These are phyloP conservation scores for Pelodytes ibericus DNA, from an alignment of 2,797 vertebrate species.

Conservation along the genomic window DNA sequence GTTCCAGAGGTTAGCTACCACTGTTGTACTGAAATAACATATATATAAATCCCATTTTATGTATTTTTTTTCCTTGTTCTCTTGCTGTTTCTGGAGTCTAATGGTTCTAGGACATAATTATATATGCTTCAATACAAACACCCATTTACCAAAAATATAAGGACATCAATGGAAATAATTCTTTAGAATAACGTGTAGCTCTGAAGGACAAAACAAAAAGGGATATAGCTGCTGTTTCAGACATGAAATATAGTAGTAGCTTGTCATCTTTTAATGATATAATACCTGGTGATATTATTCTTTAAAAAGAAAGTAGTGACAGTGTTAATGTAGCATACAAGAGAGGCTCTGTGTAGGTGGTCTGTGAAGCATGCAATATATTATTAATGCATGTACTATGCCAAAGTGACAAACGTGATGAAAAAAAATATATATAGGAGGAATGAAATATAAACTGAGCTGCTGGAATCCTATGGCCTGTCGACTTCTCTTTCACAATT, in stretches of 20 bases:
- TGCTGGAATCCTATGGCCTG: background rate
- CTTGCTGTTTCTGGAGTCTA: too few species aligned
- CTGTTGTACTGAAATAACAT: too few species aligned
- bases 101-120: too few species aligned
- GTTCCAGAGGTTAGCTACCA: too few species aligned
- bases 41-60: too few species aligned
- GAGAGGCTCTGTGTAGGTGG: slow-evolving; percentile 40
- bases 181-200: too few species aligned
- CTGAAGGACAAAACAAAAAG: background rate
- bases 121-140: too few species aligned
- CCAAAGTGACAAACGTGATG: slow-evolving; percentile 35
- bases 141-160: too few species aligned
- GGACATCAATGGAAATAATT: too few species aligned
- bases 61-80: too few species aligned
- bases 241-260: background rate
- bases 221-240: background rate
- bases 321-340: slow-evolving; percentile 1
- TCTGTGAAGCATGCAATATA: slow-evolving; percentile 42
- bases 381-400: slow-evolving; percentile 31
- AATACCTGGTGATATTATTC: slow-evolving; percentile 22
- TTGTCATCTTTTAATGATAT: background rate
- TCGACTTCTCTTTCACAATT: background rate
- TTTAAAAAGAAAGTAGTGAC: slow-evolving; percentile 10
- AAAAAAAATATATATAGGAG: slow-evolving; percentile 15
- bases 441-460: background rate